Base-by-base conservation (phyloP, 1,140 invertebrate genomes). In the Dendroctonus ponderosae region DNA sequence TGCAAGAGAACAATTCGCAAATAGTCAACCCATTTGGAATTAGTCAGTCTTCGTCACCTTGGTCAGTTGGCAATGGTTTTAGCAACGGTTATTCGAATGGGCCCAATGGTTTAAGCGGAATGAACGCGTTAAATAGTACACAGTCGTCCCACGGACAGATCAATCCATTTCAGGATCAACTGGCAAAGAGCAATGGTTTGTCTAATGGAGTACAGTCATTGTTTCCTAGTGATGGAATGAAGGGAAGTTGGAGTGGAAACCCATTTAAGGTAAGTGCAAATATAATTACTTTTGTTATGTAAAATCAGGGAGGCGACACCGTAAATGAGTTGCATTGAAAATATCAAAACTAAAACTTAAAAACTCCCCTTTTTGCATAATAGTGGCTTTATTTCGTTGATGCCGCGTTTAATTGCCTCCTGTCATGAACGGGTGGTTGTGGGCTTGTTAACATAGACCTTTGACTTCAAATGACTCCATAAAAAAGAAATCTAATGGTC, bases 221-320 rank as follows among this genome's bases (percentile, higher is more conserved):
- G 8, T 46, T 65, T 62, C 52, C 70, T n/a, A 64, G 61, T 44
- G 72, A 73, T 51, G 68, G 62, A 46, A 52, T 65, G 37, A 65
- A 72, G 71, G 69, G 65, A 37, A 72, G 69, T 41, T 78, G 77
- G 77, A 69, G 67, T 37, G 66, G 71, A 6, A 79, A 79, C 71
- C 77, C 77, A 9, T 79, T 79, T 68, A 79, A 75, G 71, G 76
- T 78, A 75, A 62, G 49, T 38, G 52, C n/a, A 5, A 37, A n/a
- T 39, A 26, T 54, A 15, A 7, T 9, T 12, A 38, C n/a, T 42
- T 6, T 12, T 26, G 52, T 37, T 15, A 37, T 58, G 39, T n/a
- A 50, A 7, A 50, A 65, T 51, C 11, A 51, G 26, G 5, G 43
- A 41, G 7, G 39, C 9, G 9, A 26, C 26, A 26, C 26, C 26